phyloP scores from a whole-genome alignment of 2,888 invertebrate species.

The Xylophagus ater region DNA sequence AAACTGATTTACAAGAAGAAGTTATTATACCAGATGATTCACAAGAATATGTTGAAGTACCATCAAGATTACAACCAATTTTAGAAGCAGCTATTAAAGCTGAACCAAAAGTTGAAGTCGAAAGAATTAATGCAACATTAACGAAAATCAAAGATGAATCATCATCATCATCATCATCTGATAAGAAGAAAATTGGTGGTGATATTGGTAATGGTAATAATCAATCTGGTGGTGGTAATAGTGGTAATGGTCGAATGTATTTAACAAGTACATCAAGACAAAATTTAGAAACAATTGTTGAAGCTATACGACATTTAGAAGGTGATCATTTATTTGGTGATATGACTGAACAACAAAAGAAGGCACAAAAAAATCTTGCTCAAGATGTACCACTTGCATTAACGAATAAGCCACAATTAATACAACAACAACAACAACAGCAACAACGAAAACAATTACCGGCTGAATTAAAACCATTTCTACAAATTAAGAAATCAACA shows the following conservation, averaged over 20 bases:
- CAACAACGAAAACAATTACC: constrained; percentile 41
- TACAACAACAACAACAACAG: constrained; percentile 20
- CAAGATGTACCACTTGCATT: constrained; percentile 50
- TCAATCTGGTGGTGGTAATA: constrained; percentile 1
- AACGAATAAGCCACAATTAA: constrained; percentile 23
- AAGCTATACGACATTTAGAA: constrained; percentile 95
- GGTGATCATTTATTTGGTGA: constrained; percentile 89
- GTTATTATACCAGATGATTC: constrained; percentile 36
- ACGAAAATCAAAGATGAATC: constrained; percentile 33
- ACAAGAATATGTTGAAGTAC: constrained; percentile 30
- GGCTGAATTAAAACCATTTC: constrained; percentile 50
- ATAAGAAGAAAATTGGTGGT: constrained; percentile 18
- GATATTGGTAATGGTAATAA: constrained; percentile 6
- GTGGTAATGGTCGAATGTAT: constrained; percentile 38
- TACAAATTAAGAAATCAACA: constrained; percentile 46
- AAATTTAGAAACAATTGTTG: constrained; percentile 95
- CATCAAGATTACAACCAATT: constrained; percentile 47
- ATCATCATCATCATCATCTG: not conserved
- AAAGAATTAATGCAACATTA: constrained; percentile 48
- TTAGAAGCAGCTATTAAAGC: constrained; percentile 79
- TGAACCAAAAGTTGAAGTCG: constrained; percentile 71
- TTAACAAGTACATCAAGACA: constrained; percentile 64
- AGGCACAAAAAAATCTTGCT: constrained; percentile 23
- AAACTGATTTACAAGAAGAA: constrained; percentile 36
- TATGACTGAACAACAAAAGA: constrained; percentile 38